Evolutionary conservation across 2,888 invertebrate genomes (phyloP), one percentile per base, ranked within the genome.

Genomic region (Hirtodrosophila cameraria): DNA sequence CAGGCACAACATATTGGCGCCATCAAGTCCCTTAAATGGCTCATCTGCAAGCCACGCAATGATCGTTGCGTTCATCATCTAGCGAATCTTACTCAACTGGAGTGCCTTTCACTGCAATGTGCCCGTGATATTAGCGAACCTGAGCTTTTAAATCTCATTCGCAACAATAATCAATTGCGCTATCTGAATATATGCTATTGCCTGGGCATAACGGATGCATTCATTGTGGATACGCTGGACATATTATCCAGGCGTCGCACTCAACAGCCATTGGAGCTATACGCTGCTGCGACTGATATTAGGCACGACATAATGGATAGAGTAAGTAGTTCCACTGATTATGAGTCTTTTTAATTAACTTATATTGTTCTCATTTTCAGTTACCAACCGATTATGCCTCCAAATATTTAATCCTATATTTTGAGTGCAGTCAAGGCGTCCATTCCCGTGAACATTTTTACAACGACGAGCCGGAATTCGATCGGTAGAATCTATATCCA

Each of bases 391-490:
- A 63, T 9, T 80, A 58, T 60, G 83, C 80, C 7, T 55, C 74
- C 2, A 68, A 83, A 25, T 67, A 69, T 43, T 54, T 80, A 3
- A 27, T 60, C 1, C 25, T 80, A 20, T 41, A 67, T 30, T 80
- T 80, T 28, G 80, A 80, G 49, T 83, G 83, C 61, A 83, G 83
- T 54, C 75, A 77, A 8, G 83, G 83, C 31, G 74, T 80, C 31
- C 15, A 49, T 15, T 65, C 63, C 6, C 25, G 23, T 27, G 77
- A 72, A 25, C 83, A 80, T 58, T 69, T 43, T 48, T 80, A 75
- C 52, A 74, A 50, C 8, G 80, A 80, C 27, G 83, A 80, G 27
- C 80, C 80, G 6, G 80, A 80, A 52, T 80, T 83, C 20, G 80
- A 80, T 59, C 79, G 79, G 2, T 77, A 77, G 39, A n/a, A n/a